Evolutionary conservation across 1,140 invertebrate species (phyloP).

Genomic region (Gonatopus flavifemur): DNA sequence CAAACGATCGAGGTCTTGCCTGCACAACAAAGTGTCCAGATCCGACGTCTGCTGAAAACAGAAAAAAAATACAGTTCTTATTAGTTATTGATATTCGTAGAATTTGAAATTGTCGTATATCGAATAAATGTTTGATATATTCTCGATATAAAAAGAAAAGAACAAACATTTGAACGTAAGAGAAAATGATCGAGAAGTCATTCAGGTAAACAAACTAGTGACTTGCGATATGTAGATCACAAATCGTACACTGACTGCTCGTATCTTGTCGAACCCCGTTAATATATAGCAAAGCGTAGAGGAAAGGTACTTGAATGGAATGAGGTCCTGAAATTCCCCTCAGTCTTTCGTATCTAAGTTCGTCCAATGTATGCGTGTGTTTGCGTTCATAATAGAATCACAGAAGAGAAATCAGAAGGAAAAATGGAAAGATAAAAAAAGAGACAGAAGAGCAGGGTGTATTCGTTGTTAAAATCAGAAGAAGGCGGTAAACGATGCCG

Average conservation of each 20-base stretch:
- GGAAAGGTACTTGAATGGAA: constrained; percentile 15
- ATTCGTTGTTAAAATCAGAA: not conserved
- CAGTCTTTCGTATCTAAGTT: too few relatives aligned
- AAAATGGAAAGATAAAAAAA: constrained; percentile 2
- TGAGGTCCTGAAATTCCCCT: constrained; percentile 8
- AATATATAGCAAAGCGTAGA: constrained; percentile 43
- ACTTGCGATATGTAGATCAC: constrained; percentile 53
- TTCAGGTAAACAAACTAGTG: constrained; percentile 35
- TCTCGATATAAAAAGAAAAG: too few relatives aligned
- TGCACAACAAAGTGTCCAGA: constrained; percentile 63
- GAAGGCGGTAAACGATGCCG: constrained; percentile 32
- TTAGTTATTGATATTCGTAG: not conserved
- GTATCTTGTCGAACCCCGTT: constrained; percentile 34
- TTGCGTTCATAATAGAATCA: too few relatives aligned
- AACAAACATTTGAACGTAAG: too few relatives aligned
- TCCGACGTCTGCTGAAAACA: constrained; percentile 62
- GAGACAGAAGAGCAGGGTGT: constrained; percentile 8
- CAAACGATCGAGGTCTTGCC: constrained; percentile 62
- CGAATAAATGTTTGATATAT: too few relatives aligned
- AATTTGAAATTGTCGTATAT: too few relatives aligned
- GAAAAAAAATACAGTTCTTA: constrained; percentile 2
- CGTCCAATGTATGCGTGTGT: too few relatives aligned
- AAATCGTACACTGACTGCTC: constrained; percentile 21
- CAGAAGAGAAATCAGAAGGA: not conserved
- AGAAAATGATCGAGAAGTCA: constrained; percentile 16